Evolutionary conservation across 2,113 vertebrate genomes (phyloP).

Genomic region (Mola mola): DNA sequence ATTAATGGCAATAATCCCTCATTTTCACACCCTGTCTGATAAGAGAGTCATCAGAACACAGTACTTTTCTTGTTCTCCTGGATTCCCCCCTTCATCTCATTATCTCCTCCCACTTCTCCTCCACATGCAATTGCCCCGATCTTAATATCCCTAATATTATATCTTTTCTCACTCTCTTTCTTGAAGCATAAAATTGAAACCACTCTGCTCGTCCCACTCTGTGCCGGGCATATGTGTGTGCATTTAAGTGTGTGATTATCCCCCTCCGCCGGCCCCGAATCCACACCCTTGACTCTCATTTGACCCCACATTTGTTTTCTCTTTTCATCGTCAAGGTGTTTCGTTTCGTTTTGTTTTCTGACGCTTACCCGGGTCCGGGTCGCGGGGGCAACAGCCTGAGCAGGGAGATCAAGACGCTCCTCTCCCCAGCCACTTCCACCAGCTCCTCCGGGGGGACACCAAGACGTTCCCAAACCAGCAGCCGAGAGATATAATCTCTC

Average conservation of each 20-base stretch:
- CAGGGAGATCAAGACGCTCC: no score
- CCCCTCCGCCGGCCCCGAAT: no score
- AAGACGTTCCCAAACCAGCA: no score
- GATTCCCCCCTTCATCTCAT: conserved; percentile 4
- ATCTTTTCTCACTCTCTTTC: conserved; percentile 30
- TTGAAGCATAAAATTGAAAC: conserved; percentile 52
- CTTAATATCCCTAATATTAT: conserved; percentile 4
- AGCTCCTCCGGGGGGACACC: no score
- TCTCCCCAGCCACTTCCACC: no score
- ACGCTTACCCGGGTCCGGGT: no score
- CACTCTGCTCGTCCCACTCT: conserved; percentile 11
- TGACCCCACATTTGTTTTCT: conserved; percentile 3
- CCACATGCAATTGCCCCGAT: conserved; percentile 29
- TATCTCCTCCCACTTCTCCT: conserved; percentile 10
- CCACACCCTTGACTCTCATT: conserved; percentile 13
- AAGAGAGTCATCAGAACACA: conserved; percentile 4
- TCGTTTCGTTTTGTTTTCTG: no score
- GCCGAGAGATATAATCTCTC: no score
- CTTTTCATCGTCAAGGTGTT: no score
- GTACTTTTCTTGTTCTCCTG: conserved; percentile 11
- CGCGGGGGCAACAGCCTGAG: no score
- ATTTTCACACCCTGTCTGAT: conserved; percentile 9
- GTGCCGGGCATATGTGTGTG: neutral
- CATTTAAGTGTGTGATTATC: neutral
- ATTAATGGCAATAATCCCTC: conserved; percentile 1